Evolutionary conservation across 2,113 vertebrate genomes (phyloP).

Genomic region (Lycaon pictus): DNA sequence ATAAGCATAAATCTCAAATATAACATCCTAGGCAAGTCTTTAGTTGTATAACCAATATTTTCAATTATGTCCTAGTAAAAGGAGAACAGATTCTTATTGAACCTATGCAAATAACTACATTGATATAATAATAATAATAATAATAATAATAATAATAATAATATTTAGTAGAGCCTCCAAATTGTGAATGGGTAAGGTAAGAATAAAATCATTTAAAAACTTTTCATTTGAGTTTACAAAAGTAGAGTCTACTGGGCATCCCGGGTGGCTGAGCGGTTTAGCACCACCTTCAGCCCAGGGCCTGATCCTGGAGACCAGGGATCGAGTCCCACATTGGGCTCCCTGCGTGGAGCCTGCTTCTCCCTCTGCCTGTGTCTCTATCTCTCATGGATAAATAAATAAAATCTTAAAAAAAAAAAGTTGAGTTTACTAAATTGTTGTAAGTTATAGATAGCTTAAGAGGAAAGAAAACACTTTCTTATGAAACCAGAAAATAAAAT

Average conservation of each 20-base stretch:
- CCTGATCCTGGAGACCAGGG: too few relatives aligned
- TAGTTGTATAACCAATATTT: slow-evolving; percentile 13
- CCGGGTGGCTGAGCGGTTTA: too few relatives aligned
- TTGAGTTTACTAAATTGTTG: background rate
- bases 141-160: background rate
- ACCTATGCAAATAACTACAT: background rate
- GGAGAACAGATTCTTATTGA: background rate
- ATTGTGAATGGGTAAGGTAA: slow-evolving; percentile 29
- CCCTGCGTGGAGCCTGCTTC: too few relatives aligned
- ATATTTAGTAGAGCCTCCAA: background rate
- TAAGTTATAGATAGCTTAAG: background rate
- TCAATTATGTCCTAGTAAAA: background rate
- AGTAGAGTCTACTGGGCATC: too few relatives aligned
- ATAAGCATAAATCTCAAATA: slow-evolving; percentile 18
- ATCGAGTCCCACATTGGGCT: too few relatives aligned
- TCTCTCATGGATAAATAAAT: too few relatives aligned
- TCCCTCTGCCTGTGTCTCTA: too few relatives aligned
- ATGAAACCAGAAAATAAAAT: background rate
- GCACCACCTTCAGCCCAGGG: too few relatives aligned
- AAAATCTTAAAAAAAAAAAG: background rate
- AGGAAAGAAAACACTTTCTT: background rate
- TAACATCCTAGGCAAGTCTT: background rate
- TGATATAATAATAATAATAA: background rate
- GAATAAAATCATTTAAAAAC: slow-evolving; percentile 9
- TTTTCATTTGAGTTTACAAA: too few relatives aligned